phyloP scores from a whole-genome alignment of 2,113 vertebrate species.

The Opisthocomus hoazin region DNA sequence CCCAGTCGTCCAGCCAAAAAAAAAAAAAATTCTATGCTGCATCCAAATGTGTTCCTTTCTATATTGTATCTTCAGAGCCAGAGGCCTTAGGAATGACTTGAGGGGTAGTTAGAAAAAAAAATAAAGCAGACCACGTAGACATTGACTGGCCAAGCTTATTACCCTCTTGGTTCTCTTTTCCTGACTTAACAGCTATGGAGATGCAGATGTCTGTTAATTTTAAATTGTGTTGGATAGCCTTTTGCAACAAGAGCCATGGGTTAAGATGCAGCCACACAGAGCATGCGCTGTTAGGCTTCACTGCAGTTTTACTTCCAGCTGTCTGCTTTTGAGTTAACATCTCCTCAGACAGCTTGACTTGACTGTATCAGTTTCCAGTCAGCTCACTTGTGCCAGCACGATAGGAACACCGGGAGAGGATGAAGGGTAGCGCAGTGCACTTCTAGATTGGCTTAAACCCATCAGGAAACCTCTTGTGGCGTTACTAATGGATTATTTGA shows the following conservation, averaged over 20 bases:
- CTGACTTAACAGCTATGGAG: neutral
- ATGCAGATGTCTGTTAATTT: neutral
- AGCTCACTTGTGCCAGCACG: neutral
- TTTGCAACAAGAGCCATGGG: neutral
- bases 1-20: neutral
- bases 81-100: neutral
- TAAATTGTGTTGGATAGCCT: neutral
- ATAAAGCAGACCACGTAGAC: accelerated
- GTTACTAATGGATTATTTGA: neutral
- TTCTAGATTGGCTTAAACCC: neutral
- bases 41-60: neutral
- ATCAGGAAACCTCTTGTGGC: neutral
- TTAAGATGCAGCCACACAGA: neutral
- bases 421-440: neutral
- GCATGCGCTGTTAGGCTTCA: neutral
- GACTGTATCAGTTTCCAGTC: neutral
- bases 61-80: neutral
- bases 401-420: neutral
- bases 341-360: neutral
- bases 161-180: neutral
- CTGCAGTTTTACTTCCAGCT: neutral
- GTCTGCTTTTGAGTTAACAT: neutral
- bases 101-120: neutral
- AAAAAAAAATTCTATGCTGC: neutral
- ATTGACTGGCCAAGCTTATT: neutral